These are phyloP conservation scores for Macroglossus sobrinus DNA, from an alignment of 2,113 vertebrate genomes.

Conservation along the genomic window DNA sequence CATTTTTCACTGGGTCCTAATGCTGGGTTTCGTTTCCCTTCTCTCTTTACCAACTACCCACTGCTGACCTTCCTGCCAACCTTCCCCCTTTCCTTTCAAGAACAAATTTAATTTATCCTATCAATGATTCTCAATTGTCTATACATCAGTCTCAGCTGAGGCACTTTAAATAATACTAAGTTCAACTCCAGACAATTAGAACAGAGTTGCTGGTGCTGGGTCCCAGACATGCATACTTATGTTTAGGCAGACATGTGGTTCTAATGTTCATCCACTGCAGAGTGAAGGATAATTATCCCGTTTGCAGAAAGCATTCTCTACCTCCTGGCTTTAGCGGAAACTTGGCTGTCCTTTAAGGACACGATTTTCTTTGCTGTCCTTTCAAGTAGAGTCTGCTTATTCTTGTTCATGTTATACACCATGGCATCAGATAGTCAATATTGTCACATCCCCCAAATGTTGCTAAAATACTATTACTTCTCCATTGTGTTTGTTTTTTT, in stretches of 20 bases:
- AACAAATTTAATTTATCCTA: neutral
- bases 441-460: neutral
- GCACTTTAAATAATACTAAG: neutral
- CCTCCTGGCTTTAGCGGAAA: neutral
- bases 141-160: neutral
- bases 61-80: neutral
- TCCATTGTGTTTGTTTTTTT: neutral
- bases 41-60: neutral
- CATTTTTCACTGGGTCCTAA: neutral
- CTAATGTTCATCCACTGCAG: neutral
- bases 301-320: neutral
- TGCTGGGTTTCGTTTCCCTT: neutral
- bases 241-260: neutral
- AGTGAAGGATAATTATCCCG: neutral
- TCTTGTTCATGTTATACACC: neutral
- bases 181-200: neutral
- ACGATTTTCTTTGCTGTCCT: neutral
- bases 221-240: neutral
- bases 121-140: neutral
- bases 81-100: neutral
- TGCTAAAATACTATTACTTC: neutral
- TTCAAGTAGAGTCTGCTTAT: neutral
- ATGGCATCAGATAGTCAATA: neutral
- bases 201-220: neutral
- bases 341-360: neutral